These are phyloP conservation scores for Ictidomys tridecemlineatus DNA, from an alignment of 2,113 vertebrate species.

Conservation along the genomic window DNA sequence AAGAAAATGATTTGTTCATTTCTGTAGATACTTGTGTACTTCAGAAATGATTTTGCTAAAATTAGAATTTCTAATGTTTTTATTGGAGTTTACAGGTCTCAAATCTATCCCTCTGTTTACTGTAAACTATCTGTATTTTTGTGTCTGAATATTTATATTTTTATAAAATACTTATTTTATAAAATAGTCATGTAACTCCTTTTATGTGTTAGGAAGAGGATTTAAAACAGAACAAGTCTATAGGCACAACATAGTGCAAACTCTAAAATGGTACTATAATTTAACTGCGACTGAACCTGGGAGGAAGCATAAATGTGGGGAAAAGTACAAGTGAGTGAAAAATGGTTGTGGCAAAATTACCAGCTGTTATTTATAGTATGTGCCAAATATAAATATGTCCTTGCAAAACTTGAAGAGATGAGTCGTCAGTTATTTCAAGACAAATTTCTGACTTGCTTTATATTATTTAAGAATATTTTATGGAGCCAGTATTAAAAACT, in stretches of 20 bases:
- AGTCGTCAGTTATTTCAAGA: constrained; percentile 81
- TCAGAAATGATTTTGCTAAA: constrained; percentile 21
- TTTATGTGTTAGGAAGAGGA: background rate
- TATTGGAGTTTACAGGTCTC: background rate
- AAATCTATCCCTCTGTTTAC: background rate
- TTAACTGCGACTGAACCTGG: constrained; percentile 66
- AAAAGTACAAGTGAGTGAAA: constrained; percentile 74
- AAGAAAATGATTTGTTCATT: constrained; percentile 1
- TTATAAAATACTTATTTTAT: constrained; percentile 54
- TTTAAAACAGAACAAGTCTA: constrained; percentile 61
- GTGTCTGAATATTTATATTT: background rate
- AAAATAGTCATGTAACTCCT: constrained; percentile 23
- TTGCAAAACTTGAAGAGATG: constrained; percentile 80
- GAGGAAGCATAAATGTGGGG: constrained; percentile 68
- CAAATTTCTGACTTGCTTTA: constrained; percentile 76
- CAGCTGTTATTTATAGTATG: constrained; percentile 81
- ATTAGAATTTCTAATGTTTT: background rate
- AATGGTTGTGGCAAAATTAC: constrained; percentile 76
- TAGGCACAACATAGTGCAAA: constrained; percentile 12
- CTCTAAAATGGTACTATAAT: constrained; percentile 56
- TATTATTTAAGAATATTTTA: constrained; percentile 75
- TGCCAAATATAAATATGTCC: constrained; percentile 83
- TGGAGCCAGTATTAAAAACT: constrained; percentile 57
- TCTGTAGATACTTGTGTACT: background rate
- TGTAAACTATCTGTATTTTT: background rate